phyloP scores from a whole-genome alignment of 2,888 invertebrate genomes.

The Himalopsyche kuldschensis region DNA sequence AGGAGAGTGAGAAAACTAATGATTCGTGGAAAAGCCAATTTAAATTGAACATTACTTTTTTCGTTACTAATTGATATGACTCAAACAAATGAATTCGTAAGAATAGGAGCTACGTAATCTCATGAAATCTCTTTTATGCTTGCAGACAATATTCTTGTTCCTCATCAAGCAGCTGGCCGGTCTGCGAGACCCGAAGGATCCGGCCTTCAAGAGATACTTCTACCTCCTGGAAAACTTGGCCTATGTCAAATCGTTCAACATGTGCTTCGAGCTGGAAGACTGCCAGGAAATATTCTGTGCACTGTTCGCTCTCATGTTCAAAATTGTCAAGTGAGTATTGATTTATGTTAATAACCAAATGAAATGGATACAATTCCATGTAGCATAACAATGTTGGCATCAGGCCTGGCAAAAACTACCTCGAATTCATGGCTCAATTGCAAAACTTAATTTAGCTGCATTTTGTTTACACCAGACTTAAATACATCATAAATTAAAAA shows the following conservation, averaged over 20 bases:
- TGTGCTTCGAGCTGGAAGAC: conserved; percentile 97
- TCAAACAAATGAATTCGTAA: too few relatives aligned
- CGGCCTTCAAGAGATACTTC: conserved; percentile 96
- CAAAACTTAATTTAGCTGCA: too few relatives aligned
- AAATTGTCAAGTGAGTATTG: conserved; percentile 86
- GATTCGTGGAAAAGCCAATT: too few relatives aligned
- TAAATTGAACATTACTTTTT: too few relatives aligned
- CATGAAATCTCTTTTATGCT: conserved; percentile 14
- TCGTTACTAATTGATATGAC: too few relatives aligned
- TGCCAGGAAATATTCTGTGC: conserved; percentile 96
- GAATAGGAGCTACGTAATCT: too few relatives aligned
- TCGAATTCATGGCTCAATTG: not conserved
- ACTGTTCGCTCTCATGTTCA: conserved; percentile 91
- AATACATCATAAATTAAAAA: too few relatives aligned
- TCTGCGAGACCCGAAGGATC: conserved; percentile 93
- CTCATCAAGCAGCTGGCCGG: conserved; percentile 92
- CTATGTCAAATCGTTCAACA: conserved; percentile 97
- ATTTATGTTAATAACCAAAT: too few relatives aligned
- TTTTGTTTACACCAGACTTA: too few relatives aligned
- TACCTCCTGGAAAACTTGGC: conserved; percentile 95
- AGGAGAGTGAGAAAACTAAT: too few relatives aligned
- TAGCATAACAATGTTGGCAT: not conserved
- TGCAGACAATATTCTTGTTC: conserved; percentile 87
- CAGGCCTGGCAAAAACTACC: not conserved
- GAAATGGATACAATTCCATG: too few relatives aligned